phyloP scores from a whole-genome alignment of 2,113 vertebrate species.

The Anguilla japonica region DNA sequence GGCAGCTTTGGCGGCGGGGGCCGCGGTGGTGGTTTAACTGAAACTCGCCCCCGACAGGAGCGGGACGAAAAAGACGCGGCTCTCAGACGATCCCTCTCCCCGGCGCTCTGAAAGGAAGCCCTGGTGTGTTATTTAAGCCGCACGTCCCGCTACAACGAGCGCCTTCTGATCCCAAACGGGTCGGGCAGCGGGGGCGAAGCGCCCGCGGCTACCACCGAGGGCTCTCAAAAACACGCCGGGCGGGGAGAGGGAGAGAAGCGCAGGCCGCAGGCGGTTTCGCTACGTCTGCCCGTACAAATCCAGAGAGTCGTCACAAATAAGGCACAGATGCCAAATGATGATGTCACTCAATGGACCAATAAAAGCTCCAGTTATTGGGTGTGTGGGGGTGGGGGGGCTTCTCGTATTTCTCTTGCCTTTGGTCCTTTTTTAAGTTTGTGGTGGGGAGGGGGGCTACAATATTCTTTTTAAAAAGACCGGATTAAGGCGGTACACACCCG shows the following conservation, averaged over 20 bases:
- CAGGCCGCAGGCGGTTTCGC: not conserved
- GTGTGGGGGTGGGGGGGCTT: too few relatives aligned
- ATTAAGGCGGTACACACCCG: too few relatives aligned
- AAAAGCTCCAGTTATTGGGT: not conserved
- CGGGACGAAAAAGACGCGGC: not conserved
- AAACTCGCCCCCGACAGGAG: not conserved
- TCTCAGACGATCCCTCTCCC: constrained; percentile 26
- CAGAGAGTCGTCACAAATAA: not conserved
- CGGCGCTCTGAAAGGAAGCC: constrained; percentile 62
- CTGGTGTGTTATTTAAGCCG: constrained; percentile 69
- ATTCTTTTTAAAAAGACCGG: too few relatives aligned
- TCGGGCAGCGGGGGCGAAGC: not conserved
- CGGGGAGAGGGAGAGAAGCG: not conserved
- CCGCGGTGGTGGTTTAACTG: not conserved
- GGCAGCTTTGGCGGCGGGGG: too few relatives aligned
- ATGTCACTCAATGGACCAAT: not conserved
- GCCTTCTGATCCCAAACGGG: not conserved
- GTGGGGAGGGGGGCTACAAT: too few relatives aligned
- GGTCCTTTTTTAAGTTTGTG: too few relatives aligned
- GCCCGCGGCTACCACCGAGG: not conserved
- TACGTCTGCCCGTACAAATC: not conserved
- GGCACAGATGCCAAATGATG: not conserved
- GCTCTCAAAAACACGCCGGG: not conserved
- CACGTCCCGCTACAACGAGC: constrained; percentile 66
- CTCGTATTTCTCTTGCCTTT: not conserved